Evolutionary conservation across 2,888 invertebrate species (phyloP).

Genomic region (Notodonta ziczac): DNA sequence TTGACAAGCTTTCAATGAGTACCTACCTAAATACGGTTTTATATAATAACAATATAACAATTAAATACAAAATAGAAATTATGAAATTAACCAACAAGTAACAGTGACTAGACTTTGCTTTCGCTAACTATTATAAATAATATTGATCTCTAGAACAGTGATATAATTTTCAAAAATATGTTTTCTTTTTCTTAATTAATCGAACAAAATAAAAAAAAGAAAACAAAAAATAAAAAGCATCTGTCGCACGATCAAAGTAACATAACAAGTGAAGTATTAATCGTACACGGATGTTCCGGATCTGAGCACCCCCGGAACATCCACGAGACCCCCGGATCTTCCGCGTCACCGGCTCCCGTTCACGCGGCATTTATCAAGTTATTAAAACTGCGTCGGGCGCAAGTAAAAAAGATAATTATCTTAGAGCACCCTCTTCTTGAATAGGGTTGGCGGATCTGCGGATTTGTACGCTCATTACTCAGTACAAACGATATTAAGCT

Average conservation of each 20-base stretch:
- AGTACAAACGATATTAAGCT: slow-evolving; percentile 15
- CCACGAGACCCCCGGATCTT: slow-evolving; percentile 69
- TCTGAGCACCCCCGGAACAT: slow-evolving; percentile 32
- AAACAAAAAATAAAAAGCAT: slow-evolving; percentile 74
- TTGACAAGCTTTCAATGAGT: no score
- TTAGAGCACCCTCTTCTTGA: slow-evolving; percentile 79
- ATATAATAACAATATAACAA: no score
- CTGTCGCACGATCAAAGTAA: slow-evolving; percentile 48
- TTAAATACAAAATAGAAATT: no score
- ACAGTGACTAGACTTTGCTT: no score
- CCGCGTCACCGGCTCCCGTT: slow-evolving; percentile 81
- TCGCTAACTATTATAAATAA: no score
- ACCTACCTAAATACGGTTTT: no score
- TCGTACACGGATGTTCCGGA: slow-evolving; percentile 30
- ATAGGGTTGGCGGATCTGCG: slow-evolving; percentile 57
- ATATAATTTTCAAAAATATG: no score
- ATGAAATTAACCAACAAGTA: no score
- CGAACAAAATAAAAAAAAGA: slow-evolving; percentile 38
- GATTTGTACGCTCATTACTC: slow-evolving; percentile 8
- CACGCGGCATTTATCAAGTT: slow-evolving; percentile 83
- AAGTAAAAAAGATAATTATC: slow-evolving; percentile 85
- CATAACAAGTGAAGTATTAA: slow-evolving; percentile 63
- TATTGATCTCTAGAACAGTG: no score
- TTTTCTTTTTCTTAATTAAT: no score
- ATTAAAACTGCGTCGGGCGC: slow-evolving; percentile 78